Evolutionary conservation across 2,888 invertebrate genomes (phyloP), one percentile per base, ranked within the genome.

Genomic region (Xylota segnis): DNA sequence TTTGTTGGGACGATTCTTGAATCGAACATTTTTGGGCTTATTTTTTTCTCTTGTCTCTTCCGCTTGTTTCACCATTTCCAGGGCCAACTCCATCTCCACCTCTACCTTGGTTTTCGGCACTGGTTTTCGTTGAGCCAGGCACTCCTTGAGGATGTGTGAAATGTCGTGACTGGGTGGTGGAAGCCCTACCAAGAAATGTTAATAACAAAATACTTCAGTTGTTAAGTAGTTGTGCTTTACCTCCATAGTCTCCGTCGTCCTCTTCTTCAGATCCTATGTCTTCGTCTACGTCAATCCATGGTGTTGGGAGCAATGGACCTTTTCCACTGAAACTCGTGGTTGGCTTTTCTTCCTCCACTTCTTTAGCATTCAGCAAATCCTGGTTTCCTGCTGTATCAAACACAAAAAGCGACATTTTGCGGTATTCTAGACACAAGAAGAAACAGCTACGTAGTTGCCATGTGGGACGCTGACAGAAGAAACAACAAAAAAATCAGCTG

Each of bases 311-410:
- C n/a, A 76, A 59, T 14, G 50, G 79, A 16, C 66, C 66, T 14
- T 52, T 58, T 34, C 56, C 71, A 61, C 12, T 43, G 4, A 61
- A 72, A 9, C 3, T 34, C 6, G n/a, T 0, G 14, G 56, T 29
- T 29, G n/a, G 23, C 23, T 54, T 37, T 5, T 9, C 37, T 40
- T 14, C 34, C 56, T 65, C 54, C 18, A 18, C 0, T 63, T 61
- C 6, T 52, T 63, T 18, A 0, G 12, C 52, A 23, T 87, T 34
- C 6, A 90, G 75, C 7, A 91, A 84, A 56, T 90, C 87, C n/a
- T 89, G 86, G 66, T 91, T 89, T 5, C 91, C 91, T n/a, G 83
- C 79, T 0, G 90, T 90, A 83, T 92, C 92, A 7, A 91, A 47
- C 43, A 90, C 88, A 88, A 91, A 92, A 14, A 91, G 87, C 59